Evolutionary conservation across 2,797 vertebrate species (phyloP), one percentile per base, ranked within the genome.

Genomic region (Vireo griseus): DNA sequence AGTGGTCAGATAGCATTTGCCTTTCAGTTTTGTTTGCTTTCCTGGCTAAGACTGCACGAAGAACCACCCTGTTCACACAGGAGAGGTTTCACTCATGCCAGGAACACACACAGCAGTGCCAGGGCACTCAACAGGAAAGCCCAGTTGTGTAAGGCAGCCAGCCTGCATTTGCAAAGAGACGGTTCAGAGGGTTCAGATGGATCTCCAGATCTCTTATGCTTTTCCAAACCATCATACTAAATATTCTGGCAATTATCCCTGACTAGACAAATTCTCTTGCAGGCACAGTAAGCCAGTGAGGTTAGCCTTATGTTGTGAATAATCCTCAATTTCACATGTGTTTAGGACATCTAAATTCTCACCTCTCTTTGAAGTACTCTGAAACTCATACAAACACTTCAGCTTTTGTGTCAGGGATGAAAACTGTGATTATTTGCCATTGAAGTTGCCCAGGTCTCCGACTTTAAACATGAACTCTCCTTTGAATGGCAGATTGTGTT

Each of bases 21-120:
- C n/a, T 87, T 95, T 93, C 28, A 11, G 52, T 87, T 89, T 25
- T 67, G 39, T 87, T 96, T 96, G 69, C 65, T 75, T 79, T 85
- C 33, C 72, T 89, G 88, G 78, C 77, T 93, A 21, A 54, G 57
- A 24, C 50, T 55, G 48, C 44, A 40, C 1, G 22, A 68, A 68
- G 16, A 8, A 39, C 68, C 0, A 0, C 74, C 68, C 63, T 8
- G 6, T 59, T 87, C 73, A 48, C 55, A 65, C 51, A 26, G 31
- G 63, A 69, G 48, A 86, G 62, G 50, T 77, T 92, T 88, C 68
- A 59, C 59, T 57, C 33, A 11, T 16, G 51, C 80, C 80, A 82
- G 77, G 80, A 90, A 31, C 44, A 42, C 48, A 51, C n/a, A 17
- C 28, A 31, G 55, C 21, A 63, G 37, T 50, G 63, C 78, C 63